phyloP scores from a whole-genome alignment of 2,888 invertebrate species.

The Mesochorus sp. region DNA sequence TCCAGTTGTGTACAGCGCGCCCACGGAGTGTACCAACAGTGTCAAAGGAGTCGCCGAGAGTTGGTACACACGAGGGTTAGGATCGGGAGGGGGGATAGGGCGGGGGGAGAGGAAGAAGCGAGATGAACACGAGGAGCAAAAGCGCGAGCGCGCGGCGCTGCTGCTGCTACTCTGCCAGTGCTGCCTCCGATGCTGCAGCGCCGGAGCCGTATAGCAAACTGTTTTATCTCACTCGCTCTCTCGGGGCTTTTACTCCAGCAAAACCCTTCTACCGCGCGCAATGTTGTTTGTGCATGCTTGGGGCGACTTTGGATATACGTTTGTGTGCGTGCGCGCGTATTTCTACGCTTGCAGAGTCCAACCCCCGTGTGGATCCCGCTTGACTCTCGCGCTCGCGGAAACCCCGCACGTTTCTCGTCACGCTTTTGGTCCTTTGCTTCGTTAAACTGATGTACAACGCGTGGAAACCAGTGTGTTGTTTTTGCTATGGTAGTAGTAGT shows the following conservation, averaged over 20 bases:
- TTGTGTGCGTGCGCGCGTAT: too few relatives aligned
- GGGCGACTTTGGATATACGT: too few relatives aligned
- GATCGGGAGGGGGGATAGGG: background rate
- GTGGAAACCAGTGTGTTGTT: constrained; percentile 40
- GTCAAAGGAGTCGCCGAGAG: constrained; percentile 14
- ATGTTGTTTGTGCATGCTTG: constrained; percentile 52
- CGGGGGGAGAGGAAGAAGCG: background rate
- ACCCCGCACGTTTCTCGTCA: background rate
- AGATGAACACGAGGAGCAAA: constrained; percentile 50
- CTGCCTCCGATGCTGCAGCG: constrained; percentile 25
- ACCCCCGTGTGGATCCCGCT: constrained; percentile 16
- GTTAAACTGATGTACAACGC: constrained; percentile 36
- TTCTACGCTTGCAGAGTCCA: constrained; percentile 46
- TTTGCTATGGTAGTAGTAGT: constrained; percentile 18
- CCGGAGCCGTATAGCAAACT: constrained; percentile 20
- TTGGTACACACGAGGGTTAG: constrained; percentile 27
- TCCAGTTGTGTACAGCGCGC: constrained; percentile 16
- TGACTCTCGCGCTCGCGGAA: background rate
- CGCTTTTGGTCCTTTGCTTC: background rate
- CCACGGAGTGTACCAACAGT: constrained; percentile 31
- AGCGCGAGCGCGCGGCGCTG: constrained; percentile 27
- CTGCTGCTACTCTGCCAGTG: constrained; percentile 11
- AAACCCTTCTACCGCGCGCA: constrained; percentile 61
- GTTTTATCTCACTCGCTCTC: constrained; percentile 67
- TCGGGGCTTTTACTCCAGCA: constrained; percentile 50